Percentiles rank a stretch among this genome's conserved stretches.
Conservation (phyloP, 30 jellyfish, hydroid and myxozoan species). For the Nemopilema nomurai region DNA sequence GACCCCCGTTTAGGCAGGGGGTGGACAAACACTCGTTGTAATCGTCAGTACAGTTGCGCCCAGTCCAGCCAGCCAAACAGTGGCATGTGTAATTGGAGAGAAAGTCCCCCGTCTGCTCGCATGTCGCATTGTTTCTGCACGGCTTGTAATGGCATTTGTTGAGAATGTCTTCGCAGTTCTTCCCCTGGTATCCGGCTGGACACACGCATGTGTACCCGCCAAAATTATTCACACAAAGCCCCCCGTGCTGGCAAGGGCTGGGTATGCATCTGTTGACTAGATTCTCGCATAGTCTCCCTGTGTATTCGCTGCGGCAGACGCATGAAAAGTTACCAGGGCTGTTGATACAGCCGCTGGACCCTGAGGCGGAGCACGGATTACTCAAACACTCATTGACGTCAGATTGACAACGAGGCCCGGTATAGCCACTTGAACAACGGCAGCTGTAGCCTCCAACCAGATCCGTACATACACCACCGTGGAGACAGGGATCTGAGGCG, state of each 20-base stretch:
- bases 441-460: constrained; percentile 58
- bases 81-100: constrained; percentile 66
- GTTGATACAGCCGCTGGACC: constrained; percentile 57
- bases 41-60: constrained; percentile 77
- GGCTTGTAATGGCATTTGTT: constrained; percentile 69
- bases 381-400: constrained; percentile 71
- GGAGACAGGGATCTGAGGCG: constrained; percentile 58
- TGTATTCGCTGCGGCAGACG: constrained; percentile 59
- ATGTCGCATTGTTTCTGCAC: constrained; percentile 77
- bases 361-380: constrained; percentile 63
- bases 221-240: constrained; percentile 59
- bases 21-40: constrained; percentile 68
- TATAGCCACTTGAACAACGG: constrained; percentile 55
- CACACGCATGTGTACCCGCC: constrained; percentile 64
- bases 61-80: constrained; percentile 87
- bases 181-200: constrained; percentile 76
- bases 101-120: constrained; percentile 68
- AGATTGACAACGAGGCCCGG: constrained; percentile 57
- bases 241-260: constrained; percentile 72
- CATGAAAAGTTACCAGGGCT: constrained; percentile 64
- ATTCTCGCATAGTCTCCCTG: constrained; percentile 69
- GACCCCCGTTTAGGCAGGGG: constrained; percentile 73
- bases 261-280: constrained; percentile 57
- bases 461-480: constrained; percentile 59
- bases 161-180: constrained; percentile 57